Base-by-base conservation (phyloP, 92 coral and sea anemone species). In the Heteractis magnifica region DNA sequence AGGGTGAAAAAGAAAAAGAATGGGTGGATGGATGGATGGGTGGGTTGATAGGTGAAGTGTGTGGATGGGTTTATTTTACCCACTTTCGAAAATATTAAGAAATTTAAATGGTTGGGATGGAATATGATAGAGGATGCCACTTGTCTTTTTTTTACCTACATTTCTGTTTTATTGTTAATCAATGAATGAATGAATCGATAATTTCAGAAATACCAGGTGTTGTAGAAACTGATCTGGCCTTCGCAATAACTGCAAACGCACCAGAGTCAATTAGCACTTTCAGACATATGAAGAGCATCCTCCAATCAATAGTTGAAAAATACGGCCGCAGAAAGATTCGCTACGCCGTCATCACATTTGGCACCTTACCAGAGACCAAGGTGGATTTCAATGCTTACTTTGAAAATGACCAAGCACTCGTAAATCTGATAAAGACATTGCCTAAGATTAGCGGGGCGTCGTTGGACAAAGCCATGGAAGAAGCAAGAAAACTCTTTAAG, bases 201-300 rank as follows among this genome's bases (percentile, higher is more conserved):
- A 44, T 78, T 8, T 56, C 74, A 89, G 92, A 81, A 50, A 62
- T 86, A 58, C 72, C 85, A 59, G 87, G 88, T 60, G 77, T 92
- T 16, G 82, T 86, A 23, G 87, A 85, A 56, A 85, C 87, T 52
- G 98, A 95, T 87, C 91, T 95, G 52, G 94, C 88, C 18, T 93
- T 95, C 84, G 97, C 94, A 16, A 85, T 95, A 81, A 87, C 84
- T 26, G 94, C 97, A 52, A 86, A 93, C 20, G 81, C 95, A 20
- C 85, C 86, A 49, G 70, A 82, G 52, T 78, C 82, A 19, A 78
- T 49, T 13, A 87, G 81, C 71, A 90, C 84, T 87, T 95, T 87
- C 86, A 56, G 71, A 41, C 89, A 92, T 76, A 89, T 93, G 89
- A 95, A 95, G 81, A 87, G 89, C 73, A 79, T 90, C 41, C 84